Evolutionary conservation across 2,113 vertebrate genomes (phyloP).

Genomic region (Elephantulus edwardii): DNA sequence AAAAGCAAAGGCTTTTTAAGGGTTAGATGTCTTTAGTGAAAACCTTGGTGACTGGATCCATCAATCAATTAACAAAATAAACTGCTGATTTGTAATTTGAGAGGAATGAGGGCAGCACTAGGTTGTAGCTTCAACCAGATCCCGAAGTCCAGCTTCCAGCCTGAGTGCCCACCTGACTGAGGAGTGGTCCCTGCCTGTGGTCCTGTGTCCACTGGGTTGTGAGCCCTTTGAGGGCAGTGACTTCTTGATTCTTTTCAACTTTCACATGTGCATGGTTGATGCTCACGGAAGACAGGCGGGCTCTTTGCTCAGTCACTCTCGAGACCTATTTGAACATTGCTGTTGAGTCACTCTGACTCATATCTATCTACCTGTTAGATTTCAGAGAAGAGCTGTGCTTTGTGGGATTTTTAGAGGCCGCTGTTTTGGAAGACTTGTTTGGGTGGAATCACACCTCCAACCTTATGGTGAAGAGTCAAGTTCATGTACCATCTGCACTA

Average conservation of each 20-base stretch:
- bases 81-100: background rate
- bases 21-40: background rate
- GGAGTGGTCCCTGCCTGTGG: background rate
- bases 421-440: too few species aligned
- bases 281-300: too few species aligned
- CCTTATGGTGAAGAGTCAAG: too few species aligned
- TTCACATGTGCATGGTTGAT: fast-evolving
- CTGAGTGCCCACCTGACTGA: background rate
- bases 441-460: too few species aligned
- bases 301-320: background rate
- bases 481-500: too few species aligned
- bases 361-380: too few species aligned
- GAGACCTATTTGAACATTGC: background rate
- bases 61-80: too few species aligned
- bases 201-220: background rate
- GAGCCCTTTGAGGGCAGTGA: background rate
- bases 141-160: background rate
- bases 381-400: too few species aligned
- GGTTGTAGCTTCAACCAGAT: background rate
- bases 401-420: too few species aligned
- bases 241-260: fast-evolving
- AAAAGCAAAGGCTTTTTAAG: background rate
- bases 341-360: too few species aligned
- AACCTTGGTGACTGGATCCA: fast-evolving
- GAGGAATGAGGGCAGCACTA: background rate